Conservation (phyloP, 2,888 invertebrate species). For the Cataglyphis livida region DNA sequence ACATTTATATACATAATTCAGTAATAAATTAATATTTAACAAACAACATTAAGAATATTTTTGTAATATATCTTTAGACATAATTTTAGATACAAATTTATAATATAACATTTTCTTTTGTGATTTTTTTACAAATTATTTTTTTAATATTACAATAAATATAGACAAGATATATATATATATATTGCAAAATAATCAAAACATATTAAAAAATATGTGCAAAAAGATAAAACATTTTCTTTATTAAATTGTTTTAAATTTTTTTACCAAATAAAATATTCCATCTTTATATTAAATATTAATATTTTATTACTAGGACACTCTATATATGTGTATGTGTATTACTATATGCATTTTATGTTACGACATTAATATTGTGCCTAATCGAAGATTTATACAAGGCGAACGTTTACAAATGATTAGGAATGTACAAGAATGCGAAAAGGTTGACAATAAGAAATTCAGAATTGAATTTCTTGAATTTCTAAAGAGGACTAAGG, state of each 20-base stretch:
- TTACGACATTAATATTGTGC: not conserved
- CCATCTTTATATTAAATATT: not conserved
- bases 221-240: not conserved
- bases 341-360: not conserved
- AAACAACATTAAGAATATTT: not conserved
- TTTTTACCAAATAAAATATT: not conserved
- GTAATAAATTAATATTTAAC: not conserved
- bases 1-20: not conserved
- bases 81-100: not conserved
- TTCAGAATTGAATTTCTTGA: conserved; percentile 59
- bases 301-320: not conserved
- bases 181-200: not conserved
- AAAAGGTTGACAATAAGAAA: conserved; percentile 58
- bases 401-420: not conserved
- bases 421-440: conserved; percentile 41
- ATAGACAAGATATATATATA: not conserved
- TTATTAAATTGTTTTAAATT: not conserved
- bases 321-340: not conserved
- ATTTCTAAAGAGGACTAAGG: conserved; percentile 32
- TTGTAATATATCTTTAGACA: not conserved
- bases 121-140: not conserved
- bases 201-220: not conserved
- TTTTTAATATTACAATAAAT: not conserved
- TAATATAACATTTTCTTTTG: not conserved
- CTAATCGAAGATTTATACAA: not conserved